Evolutionary conservation across 2,113 vertebrate genomes (phyloP), one percentile per base, ranked within the genome.

Genomic region (Anarhynchus alexandrinus): DNA sequence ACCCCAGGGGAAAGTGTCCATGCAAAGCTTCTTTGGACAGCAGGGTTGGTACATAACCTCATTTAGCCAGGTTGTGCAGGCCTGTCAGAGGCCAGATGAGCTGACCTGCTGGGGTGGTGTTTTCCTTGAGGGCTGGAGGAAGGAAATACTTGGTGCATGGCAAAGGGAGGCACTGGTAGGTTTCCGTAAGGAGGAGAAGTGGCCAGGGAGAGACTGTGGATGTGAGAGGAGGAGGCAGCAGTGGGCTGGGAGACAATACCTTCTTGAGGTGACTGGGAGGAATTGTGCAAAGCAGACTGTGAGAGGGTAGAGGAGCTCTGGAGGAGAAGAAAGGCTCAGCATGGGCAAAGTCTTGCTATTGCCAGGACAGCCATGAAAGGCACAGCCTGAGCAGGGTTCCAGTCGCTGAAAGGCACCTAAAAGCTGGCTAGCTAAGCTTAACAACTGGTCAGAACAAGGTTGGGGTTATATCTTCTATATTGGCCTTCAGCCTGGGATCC

Each of bases 281-380:
- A 27, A 67, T 59, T 91, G 55, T 83, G 57, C 67, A 76, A 71
- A 88, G 27, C 20, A 38, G 47, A 58, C 4, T 26, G 26, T 47
- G 32, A 47, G 29, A 78, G 6, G 4, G 27, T 47, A 43, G 83
- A 74, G 42, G 26, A 76, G 20, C 21, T 57, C 54, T 70, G 55
- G 32, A 30, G 38, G 34, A 76, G n/a, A 32, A 72, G n/a, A 61
- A 80, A 69, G 43, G 43, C 43, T 86, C 47, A 49, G 47, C 12
- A 8, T 2, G 14, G 66, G 47, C 12, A 49, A 30, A 86, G 38
- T 62, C 34, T 67, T 71, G 25, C 52, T 51, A 14, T 23, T 74
- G 25, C 42, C 16, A 54, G 30, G 32, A n/a, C n/a, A 59, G 38
- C n/a, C 21, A 30, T 0, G 0, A 36, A 72, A 86, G 34, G 29